Conservation (phyloP, 2,797 vertebrate genomes). For the Pyrrhura leucotis region DNA sequence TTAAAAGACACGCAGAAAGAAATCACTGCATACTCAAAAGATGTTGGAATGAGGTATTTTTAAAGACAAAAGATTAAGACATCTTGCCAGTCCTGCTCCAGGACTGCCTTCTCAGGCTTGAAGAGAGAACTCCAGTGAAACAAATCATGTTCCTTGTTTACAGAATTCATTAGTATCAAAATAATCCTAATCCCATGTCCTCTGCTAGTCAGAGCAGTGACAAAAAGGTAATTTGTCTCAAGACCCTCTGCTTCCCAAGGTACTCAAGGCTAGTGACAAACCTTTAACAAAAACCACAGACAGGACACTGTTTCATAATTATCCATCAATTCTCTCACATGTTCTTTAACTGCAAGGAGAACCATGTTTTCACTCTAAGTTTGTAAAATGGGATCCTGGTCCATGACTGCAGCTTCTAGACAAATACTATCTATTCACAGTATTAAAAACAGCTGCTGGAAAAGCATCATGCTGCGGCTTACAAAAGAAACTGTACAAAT, state of each 20-base stretch:
- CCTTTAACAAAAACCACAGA: background rate
- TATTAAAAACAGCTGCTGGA: slow-evolving; percentile 57
- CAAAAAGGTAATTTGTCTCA: background rate
- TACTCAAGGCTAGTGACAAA: background rate
- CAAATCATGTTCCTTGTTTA: background rate
- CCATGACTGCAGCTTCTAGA: slow-evolving; percentile 31
- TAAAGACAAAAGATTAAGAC: background rate
- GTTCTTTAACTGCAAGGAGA: slow-evolving; percentile 17
- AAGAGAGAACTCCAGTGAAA: background rate
- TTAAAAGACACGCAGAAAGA: background rate
- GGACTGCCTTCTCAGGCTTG: background rate
- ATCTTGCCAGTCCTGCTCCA: background rate
- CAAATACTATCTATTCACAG: slow-evolving; percentile 41
- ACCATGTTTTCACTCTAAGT: background rate
- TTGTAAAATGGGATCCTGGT: slow-evolving; percentile 15
- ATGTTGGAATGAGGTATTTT: background rate
- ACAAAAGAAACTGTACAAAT: slow-evolving; percentile 53
- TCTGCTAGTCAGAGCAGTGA: background rate
- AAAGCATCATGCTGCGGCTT: slow-evolving; percentile 26
- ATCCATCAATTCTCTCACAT: background rate
- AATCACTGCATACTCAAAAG: background rate
- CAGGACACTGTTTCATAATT: background rate
- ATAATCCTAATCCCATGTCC: background rate
- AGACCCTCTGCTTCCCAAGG: background rate
- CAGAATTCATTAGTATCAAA: background rate